Conservation (phyloP, 1,140 invertebrate species). For the Philotrypesis tridentata region DNA sequence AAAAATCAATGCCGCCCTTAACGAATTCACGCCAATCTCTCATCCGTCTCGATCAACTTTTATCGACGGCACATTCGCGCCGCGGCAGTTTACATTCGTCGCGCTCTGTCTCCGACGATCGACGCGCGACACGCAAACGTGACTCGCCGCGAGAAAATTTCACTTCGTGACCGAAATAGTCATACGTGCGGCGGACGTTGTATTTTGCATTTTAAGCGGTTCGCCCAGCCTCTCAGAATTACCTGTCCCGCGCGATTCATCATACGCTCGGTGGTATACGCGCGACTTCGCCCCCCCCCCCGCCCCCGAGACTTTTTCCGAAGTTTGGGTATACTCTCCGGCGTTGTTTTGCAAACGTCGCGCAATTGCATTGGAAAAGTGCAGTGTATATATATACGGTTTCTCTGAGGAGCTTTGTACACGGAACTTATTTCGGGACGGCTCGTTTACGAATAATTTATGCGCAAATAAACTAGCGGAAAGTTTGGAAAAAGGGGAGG, state of each 20-base stretch:
- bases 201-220: slow-evolving; percentile 19
- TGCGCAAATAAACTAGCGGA: not conserved
- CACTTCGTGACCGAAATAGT: not conserved
- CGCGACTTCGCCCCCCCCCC: too few relatives aligned
- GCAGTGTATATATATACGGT: too few relatives aligned
- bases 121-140: slow-evolving; percentile 3
- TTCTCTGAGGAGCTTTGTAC: not conserved
- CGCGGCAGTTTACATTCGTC: not conserved
- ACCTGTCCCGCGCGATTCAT: slow-evolving; percentile 16
- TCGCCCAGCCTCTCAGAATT: not conserved
- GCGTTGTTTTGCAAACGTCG: too few relatives aligned
- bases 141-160: slow-evolving; percentile 5
- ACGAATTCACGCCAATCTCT: not conserved
- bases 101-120: not conserved
- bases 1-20: too few relatives aligned
- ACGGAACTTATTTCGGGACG: not conserved
- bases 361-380: too few relatives aligned
- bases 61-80: not conserved
- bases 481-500: not conserved
- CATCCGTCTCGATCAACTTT: not conserved
- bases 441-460: not conserved
- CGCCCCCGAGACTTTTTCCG: too few relatives aligned
- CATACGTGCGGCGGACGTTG: not conserved
- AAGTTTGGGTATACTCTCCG: too few relatives aligned
- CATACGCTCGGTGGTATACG: not conserved